phyloP scores from a whole-genome alignment of 2,113 vertebrate species.

The Montifringilla adamsi region DNA sequence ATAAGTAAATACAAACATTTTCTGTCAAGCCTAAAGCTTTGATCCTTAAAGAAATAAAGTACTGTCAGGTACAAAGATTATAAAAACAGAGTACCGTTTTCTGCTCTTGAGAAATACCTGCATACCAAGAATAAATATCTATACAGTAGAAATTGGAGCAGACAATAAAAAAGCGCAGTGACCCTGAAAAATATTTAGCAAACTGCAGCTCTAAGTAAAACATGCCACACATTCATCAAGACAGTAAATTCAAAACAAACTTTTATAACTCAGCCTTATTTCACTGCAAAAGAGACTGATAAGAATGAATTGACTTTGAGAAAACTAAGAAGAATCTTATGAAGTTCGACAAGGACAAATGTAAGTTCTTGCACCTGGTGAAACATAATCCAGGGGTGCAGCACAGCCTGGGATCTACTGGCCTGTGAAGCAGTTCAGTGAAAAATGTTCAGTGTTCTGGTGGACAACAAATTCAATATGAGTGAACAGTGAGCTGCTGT shows the following conservation, averaged over 20 bases:
- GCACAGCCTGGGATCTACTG: not conserved
- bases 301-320: not conserved
- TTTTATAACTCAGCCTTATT: not conserved
- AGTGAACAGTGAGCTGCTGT: not conserved
- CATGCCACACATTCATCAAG: not conserved
- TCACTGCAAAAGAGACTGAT: not conserved
- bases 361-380: not conserved
- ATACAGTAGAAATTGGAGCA: not conserved
- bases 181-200: not conserved
- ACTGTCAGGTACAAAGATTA: not conserved
- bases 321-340: not conserved
- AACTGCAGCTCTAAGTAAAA: not conserved
- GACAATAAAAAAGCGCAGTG: not conserved
- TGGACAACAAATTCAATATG: not conserved
- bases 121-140: not conserved
- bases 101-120: not conserved
- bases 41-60: slow-evolving; percentile 55
- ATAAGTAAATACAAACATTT: slow-evolving; percentile 47
- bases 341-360: not conserved
- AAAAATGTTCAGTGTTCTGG: not conserved
- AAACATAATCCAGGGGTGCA: not conserved
- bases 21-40: slow-evolving; percentile 40
- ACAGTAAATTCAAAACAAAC: not conserved
- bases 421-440: not conserved
- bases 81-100: not conserved